Base-by-base conservation (phyloP, 1,140 invertebrate species). In the Papilio glaucus region DNA sequence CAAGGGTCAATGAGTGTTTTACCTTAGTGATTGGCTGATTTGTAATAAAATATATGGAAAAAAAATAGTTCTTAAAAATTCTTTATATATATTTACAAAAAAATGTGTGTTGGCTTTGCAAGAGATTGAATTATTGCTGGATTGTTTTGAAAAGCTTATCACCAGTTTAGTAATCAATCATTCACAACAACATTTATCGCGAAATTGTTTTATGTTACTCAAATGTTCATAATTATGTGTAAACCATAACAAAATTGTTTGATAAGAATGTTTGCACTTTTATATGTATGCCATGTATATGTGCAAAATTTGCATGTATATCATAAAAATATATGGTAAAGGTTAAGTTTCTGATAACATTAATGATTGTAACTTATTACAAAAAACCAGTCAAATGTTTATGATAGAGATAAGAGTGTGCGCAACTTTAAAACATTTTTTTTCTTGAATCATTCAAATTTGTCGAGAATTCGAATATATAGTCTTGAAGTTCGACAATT, bases 141-240 rank as follows among this genome's bases (percentile, higher is more conserved):
- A 53, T 53, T 53, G 67, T 69, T 53, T 69, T 33, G 33, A 53
- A 29, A 69, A 53, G 26, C 24, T 9, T 69, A 69, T 69, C 67
- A 69, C 26, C 18, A 10, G 18, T 69, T 69, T 33, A 69, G 29
- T 53, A 63, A 77, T 76, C 49, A 18, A 67, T 74, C 45, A 72
- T 72, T 75, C 69, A 73, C 41, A 77, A 72, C 78, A 77, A 73
- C 15, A 45, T 76, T 77, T 77, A 80, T 80, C 76, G 72, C 61
- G 68, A 72, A 21, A 70, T 38, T 63, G 62, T 72, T 71, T 73
- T 61, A 41, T 73, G 67, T 73, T 76, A 63, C 72, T 42, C 71
- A 74, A 63, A 62, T 72, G 67, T 69, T 49, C 26, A 53, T 69
- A 69, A 53, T 49, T 53, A 69, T 49, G 65, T 33, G 13, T 49